Conservation (phyloP, 2,797 vertebrate species). For the Myotis planiceps region DNA sequence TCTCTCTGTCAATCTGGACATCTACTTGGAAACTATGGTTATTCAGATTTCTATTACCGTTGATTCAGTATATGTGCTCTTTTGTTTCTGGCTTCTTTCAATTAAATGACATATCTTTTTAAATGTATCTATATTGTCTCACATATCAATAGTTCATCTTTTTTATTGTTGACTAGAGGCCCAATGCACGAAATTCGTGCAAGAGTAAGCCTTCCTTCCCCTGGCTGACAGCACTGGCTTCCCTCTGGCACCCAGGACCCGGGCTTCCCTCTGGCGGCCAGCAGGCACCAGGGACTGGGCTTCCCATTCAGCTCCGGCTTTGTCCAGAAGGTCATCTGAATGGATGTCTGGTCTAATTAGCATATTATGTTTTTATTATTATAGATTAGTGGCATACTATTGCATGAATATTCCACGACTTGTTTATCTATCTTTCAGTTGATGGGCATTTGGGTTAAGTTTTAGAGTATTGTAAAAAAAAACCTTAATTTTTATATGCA, state of each 20-base stretch:
- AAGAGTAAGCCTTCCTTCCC: too few species aligned
- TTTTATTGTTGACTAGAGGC: background rate
- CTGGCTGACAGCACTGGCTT: too few species aligned
- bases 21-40: background rate
- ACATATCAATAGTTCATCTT: background rate
- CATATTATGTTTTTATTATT: background rate
- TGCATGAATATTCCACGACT: background rate
- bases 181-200: too few species aligned
- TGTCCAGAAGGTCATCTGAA: too few species aligned
- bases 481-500: background rate
- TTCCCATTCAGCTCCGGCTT: accelerated
- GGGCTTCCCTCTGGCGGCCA: too few species aligned
- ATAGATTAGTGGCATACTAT: background rate
- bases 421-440: background rate
- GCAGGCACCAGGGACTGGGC: too few species aligned
- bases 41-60: background rate
- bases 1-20: background rate
- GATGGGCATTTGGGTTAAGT: background rate
- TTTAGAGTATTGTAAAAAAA: background rate
- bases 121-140: background rate
- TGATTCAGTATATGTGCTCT: background rate
- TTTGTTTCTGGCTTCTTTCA: background rate
- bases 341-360: too few species aligned
- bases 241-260: too few species aligned
- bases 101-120: background rate